Conservation (phyloP, 2,113 vertebrate genomes). For the Ochotona curzoniae region DNA sequence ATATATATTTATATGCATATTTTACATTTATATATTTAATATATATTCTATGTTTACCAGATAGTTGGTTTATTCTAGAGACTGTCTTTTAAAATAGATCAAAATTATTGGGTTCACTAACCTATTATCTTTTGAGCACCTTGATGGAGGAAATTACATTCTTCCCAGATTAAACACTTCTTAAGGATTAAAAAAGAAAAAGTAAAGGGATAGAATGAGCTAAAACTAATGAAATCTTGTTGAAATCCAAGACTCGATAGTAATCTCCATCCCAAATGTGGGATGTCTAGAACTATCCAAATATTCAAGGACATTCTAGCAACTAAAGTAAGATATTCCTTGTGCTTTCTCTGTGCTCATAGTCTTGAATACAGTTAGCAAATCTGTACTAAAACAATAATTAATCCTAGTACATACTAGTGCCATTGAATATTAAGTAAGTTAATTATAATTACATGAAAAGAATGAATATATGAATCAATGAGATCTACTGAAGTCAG, state of each 20-base stretch:
- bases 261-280: background rate
- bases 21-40: background rate
- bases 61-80: background rate
- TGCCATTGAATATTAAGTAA: slow-evolving; percentile 45
- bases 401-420: background rate
- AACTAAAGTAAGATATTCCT: slow-evolving; percentile 12
- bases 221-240: background rate
- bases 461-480: background rate
- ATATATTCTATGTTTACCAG: background rate
- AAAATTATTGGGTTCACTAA: background rate
- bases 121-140: background rate
- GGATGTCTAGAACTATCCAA: background rate
- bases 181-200: background rate
- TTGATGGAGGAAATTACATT: background rate
- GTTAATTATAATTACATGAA: slow-evolving; percentile 34
- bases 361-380: slow-evolving; percentile 21
- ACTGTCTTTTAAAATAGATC: background rate
- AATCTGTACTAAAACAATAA: background rate
- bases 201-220: background rate
- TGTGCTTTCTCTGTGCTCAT: slow-evolving; percentile 22
- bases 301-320: background rate
- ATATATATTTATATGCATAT: too few species aligned
- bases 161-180: background rate
- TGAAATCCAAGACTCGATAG: background rate
- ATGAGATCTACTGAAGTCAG: slow-evolving; percentile 7